A percentile compares a stretch with the other conserved stretches of the same genome.
Evolutionary conservation across 1,140 invertebrate genomes (phyloP).

Genomic region (Solen grandis): DNA sequence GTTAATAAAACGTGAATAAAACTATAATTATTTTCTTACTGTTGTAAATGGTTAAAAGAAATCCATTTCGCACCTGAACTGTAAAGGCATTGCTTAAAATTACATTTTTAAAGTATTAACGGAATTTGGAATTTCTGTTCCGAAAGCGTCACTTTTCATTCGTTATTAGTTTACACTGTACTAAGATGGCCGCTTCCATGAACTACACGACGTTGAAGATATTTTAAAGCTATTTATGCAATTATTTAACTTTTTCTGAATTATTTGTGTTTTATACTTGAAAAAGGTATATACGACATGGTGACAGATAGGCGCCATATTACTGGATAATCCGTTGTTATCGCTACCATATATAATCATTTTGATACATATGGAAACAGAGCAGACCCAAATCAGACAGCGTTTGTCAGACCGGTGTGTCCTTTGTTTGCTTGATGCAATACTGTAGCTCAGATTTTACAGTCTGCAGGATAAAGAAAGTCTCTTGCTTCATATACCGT

Average conservation of each 20-base stretch:
- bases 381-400: too few relatives aligned
- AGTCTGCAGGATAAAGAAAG: too few relatives aligned
- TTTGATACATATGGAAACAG: too few relatives aligned
- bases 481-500: too few relatives aligned
- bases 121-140: conserved; percentile 21
- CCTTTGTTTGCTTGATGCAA: too few relatives aligned
- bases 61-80: conserved; percentile 12
- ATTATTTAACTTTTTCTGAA: conserved; percentile 19
- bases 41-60: conserved; percentile 5
- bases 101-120: conserved; percentile 28
- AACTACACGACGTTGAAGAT: conserved; percentile 17
- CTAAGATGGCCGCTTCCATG: conserved; percentile 13
- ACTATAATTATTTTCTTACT: conserved; percentile 12
- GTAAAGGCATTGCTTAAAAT: conserved; percentile 5
- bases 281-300: too few relatives aligned
- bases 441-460: too few relatives aligned
- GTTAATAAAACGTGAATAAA: conserved; percentile 26
- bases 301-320: too few relatives aligned
- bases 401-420: too few relatives aligned
- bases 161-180: conserved; percentile 18
- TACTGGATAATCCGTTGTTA: too few relatives aligned
- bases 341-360: too few relatives aligned
- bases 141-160: conserved; percentile 27
- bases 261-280: conserved; percentile 19
- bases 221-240: conserved; percentile 22